Evolutionary conservation across 1,140 invertebrate species (phyloP), one percentile per base, ranked within the genome.

Genomic region (Temnothorax curvispinosus): DNA sequence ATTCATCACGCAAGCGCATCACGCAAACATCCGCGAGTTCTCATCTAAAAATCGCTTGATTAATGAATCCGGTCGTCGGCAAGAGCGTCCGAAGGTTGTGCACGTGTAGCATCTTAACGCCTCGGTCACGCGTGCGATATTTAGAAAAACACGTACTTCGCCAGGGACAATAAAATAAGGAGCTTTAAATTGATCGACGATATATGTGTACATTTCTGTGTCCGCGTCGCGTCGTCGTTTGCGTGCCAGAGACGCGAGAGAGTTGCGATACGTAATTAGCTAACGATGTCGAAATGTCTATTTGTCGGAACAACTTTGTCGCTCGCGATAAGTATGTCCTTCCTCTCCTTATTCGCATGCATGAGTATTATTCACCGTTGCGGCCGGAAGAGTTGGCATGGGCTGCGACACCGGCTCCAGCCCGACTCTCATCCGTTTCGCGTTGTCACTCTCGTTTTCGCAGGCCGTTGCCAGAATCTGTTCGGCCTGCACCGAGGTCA

Each of bases 381-480:
- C 96, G 72, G 96, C 96, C 71, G 97, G 96, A 78, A 97, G 96
- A 85, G 97, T 96, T 88, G 97, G 97, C 96, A 98, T 97, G 27
- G 98, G 97, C 95, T 98, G 97, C 95, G 98, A 97, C 94, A 99
- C 97, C 58, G 99, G 99, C 94, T 99, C 99, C 89, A 99, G 96
- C 77, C 99, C 99, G 92, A 99, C 96, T 87, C 98, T 97, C 98
- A 99, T 99, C 91, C 98, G 97, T 95, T 99, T 99, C 44, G 98
- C 99, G 95, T 99, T 99, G 94, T 99, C 97, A 94, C 98, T 98
- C 95, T 99, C 99, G 95, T 99, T 99, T 96, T 99, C 99, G 95
- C 99, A 99, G 64, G 99, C 99, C 91, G 98, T 97, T 88, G 98
- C 98, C 93, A 99, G 96, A 92, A 99, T 98, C 95, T 99, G 98